Evolutionary conservation across 2,113 vertebrate species (phyloP), one percentile per base, ranked within the genome.

Genomic region (Dascyllus trimaculatus): DNA sequence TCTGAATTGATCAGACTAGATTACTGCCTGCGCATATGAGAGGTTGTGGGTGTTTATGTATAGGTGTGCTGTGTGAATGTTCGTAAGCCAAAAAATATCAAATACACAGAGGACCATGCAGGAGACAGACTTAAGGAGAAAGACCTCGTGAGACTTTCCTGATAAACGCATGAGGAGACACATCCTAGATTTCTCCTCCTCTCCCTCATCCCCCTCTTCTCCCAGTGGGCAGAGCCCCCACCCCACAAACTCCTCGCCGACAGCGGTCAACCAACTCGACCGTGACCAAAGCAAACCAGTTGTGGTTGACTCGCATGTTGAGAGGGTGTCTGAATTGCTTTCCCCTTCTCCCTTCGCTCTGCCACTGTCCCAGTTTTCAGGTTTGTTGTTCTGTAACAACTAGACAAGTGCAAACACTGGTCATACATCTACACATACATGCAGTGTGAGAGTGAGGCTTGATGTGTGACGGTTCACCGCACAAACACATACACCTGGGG

Each of bases 251-350:
- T 74, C 80, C 68, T 85, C 58, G 26, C 81, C 79, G 74, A 87
- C 85, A 91, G 89, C 81, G 82, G 88, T 85, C 87, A 75, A 71
- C 78, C 86, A 89, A 84, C 87, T 91, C 84, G 35, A 90, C 86
- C 93, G 85, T 93, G 93, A 92, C 93, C 90, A 90, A 88, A 92
- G 93, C 90, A 93, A 92, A 94, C 87, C 92, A 93, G 93, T 93
- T 91, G 91, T 84, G 90, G 87, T 93, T 82, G 90, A 90, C 91
- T 92, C 35, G 85, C 93, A 91, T 89, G 91, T 93, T 88, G 88
- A 82, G 81, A 76, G 71, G 61, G 88, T 81, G 88, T 91, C 87
- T 91, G 81, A 84, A 81, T 68, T 19, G 64, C 63, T 83, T 56
- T 75, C 68, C 75, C 80, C 56, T 66, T 52, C 78, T 53, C 70